A percentile compares a stretch with the other conserved stretches of the same genome.
phyloP scores from a whole-genome alignment of 2,113 vertebrate genomes.

The Mus musculus region GRCm39 chr8:124512501-124513000 shows the following conservation, averaged over 20 bases:
- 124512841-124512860: too few species aligned
- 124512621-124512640: not conserved
- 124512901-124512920: not conserved
- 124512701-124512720: not conserved
- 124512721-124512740: not conserved
- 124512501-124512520: not conserved
- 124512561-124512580: not conserved
- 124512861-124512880: not conserved
- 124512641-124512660: not conserved
- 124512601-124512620: not conserved
- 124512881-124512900: not conserved
- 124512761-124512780: not conserved
- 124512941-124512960: too few species aligned
- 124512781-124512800: not conserved
- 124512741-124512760: not conserved
- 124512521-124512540: not conserved
- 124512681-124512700: not conserved
- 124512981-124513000: not conserved
- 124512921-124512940: not conserved
- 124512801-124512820: not conserved
- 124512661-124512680: not conserved
- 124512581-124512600: not conserved
- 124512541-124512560: fast-evolving
- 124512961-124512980: fast-evolving
- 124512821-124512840: not conserved